Percentiles rank a stretch among this genome's conserved stretches.
These are phyloP conservation scores for Xylocampa areola DNA, from an alignment of 2,888 invertebrate genomes.

Conservation along the genomic window DNA sequence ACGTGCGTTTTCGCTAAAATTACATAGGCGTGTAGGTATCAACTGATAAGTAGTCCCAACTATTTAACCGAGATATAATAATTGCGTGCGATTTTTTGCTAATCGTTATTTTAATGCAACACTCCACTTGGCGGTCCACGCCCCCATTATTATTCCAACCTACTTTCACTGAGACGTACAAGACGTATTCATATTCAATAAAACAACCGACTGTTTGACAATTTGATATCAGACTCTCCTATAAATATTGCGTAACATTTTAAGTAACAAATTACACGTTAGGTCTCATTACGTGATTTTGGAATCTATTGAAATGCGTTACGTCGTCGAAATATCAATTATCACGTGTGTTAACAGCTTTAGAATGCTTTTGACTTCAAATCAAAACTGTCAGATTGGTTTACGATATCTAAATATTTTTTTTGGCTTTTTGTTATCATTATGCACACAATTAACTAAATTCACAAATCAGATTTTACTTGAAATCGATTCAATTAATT, in stretches of 20 bases:
- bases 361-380: slow-evolving; percentile 4
- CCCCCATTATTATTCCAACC: slow-evolving; percentile 64
- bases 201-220: slow-evolving; percentile 53
- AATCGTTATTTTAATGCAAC: slow-evolving; percentile 44
- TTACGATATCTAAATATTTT: too few relatives aligned
- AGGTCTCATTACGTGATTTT: slow-evolving; percentile 40
- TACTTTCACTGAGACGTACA: slow-evolving; percentile 61
- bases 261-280: slow-evolving; percentile 47
- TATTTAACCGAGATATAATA: slow-evolving; percentile 27
- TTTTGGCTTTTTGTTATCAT: too few relatives aligned
- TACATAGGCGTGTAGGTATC: slow-evolving; percentile 11
- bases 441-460: too few relatives aligned
- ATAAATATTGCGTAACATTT: slow-evolving; percentile 48
- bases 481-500: too few relatives aligned
- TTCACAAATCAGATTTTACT: too few relatives aligned
- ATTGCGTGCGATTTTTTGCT: slow-evolving; percentile 40
- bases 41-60: slow-evolving; percentile 11
- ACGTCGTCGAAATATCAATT: slow-evolving; percentile 2
- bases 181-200: slow-evolving; percentile 49
- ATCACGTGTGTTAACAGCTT: slow-evolving; percentile 17
- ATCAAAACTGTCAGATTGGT: not conserved
- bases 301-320: slow-evolving; percentile 27
- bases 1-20: slow-evolving; percentile 25
- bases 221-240: slow-evolving; percentile 49
- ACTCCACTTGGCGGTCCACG: slow-evolving; percentile 50